These are phyloP conservation scores for Pelobates cultripes DNA, from an alignment of 2,797 vertebrate genomes.

Conservation along the genomic window DNA sequence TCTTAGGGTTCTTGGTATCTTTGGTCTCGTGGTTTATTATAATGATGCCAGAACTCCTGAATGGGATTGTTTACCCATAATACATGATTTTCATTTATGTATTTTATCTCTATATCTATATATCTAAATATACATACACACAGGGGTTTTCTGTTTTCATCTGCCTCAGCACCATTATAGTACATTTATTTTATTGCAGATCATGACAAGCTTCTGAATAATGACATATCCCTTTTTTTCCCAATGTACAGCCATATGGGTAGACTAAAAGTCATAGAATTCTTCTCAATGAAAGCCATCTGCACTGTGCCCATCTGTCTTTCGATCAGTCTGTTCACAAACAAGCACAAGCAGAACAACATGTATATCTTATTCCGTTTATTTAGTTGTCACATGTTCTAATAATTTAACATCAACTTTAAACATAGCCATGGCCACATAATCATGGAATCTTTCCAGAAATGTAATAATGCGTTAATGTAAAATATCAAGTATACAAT, in stretches of 20 bases:
- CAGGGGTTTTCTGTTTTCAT: no score
- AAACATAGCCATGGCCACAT: not conserved
- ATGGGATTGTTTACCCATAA: no score
- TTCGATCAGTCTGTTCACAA: conserved; percentile 26
- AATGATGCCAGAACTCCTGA: no score
- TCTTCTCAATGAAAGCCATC: conserved; percentile 41
- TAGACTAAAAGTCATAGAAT: conserved; percentile 17
- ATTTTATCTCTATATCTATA: no score
- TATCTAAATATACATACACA: no score
- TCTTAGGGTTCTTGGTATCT: no score
- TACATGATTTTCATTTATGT: no score
- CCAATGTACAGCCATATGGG: conserved; percentile 34
- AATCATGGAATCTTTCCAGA: not conserved
- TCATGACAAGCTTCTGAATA: conserved; percentile 15
- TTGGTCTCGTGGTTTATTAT: no score
- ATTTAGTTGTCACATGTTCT: conserved; percentile 3
- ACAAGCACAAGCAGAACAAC: conserved; percentile 22
- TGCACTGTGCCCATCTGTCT: conserved; percentile 47
- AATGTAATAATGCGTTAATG: no score
- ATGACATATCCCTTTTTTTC: not conserved
- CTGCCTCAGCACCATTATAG: not conserved
- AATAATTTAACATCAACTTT: conserved; percentile 1
- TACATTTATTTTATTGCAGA: conserved; percentile 2
- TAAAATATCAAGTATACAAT: no score
- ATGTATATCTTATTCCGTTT: conserved; percentile 11